A percentile compares a stretch with the other conserved stretches of the same genome.
These are phyloP conservation scores for Physocephala rufipes DNA, from an alignment of 2,888 invertebrate genomes.

Conservation along the genomic window DNA sequence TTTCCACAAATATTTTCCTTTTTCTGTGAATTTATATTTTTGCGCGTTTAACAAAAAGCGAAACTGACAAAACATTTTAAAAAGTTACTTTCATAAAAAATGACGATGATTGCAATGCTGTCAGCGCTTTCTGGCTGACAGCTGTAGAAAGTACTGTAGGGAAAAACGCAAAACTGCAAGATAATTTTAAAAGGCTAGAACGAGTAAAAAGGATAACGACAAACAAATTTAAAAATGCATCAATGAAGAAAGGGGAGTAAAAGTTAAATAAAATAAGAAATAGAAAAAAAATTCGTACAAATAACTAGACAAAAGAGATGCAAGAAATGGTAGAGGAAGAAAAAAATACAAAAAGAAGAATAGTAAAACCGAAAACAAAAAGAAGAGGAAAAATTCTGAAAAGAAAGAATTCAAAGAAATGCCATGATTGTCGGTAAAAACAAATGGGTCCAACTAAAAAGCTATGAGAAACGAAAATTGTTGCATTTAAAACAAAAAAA, in stretches of 20 bases:
- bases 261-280: not conserved
- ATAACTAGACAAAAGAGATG: too few species aligned
- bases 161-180: conserved; percentile 3
- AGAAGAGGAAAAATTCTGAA: not conserved
- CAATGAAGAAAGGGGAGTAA: not conserved
- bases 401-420: not conserved
- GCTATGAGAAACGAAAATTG: not conserved
- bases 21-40: not conserved
- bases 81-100: conserved; percentile 21
- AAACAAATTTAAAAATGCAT: not conserved
- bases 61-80: conserved; percentile 28
- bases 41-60: conserved; percentile 7
- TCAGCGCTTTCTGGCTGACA: conserved; percentile 16
- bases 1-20: not conserved
- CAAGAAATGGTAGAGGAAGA: not conserved
- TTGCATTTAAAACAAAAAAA: not conserved
- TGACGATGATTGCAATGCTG: conserved; percentile 25
- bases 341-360: too few species aligned
- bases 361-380: not conserved
- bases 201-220: too few species aligned
- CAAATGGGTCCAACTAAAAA: not conserved
- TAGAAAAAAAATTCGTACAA: too few species aligned
- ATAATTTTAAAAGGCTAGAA: conserved; percentile 8
- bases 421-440: not conserved
- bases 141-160: conserved; percentile 2